Evolutionary conservation across 1,140 invertebrate genomes (phyloP).

Genomic region (Saccostrea cuccullata): DNA sequence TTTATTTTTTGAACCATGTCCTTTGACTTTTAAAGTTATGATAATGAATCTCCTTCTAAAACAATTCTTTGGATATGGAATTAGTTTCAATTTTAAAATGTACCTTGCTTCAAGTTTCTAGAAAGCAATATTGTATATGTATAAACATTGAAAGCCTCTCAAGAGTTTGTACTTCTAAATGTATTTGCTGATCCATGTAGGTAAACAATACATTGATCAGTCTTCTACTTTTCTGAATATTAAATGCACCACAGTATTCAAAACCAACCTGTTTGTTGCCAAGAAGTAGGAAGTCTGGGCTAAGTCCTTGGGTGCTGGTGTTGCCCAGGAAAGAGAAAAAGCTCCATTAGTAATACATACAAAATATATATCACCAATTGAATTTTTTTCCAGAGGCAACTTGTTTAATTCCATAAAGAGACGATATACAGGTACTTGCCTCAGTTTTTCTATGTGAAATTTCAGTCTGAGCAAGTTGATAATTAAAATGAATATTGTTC

Average conservation of each 20-base stretch:
- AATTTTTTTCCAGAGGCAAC: constrained; percentile 25
- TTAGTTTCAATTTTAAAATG: too few species aligned
- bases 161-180: not conserved
- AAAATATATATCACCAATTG: constrained; percentile 29
- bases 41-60: too few species aligned
- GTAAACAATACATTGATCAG: not conserved
- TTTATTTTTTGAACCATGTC: too few species aligned
- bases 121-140: too few species aligned
- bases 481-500: not conserved
- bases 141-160: not conserved
- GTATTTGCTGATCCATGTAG: not conserved
- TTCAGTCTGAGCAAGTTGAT: not conserved
- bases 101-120: too few species aligned
- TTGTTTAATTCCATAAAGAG: not conserved
- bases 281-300: constrained; percentile 98
- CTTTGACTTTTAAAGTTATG: too few species aligned
- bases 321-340: constrained; percentile 27
- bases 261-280: constrained; percentile 93
- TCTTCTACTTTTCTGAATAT: not conserved
- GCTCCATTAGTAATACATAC: constrained; percentile 23
- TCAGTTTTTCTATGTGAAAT: not conserved
- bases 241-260: constrained; percentile 11
- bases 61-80: too few species aligned
- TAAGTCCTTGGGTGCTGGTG: constrained; percentile 93
- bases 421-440: not conserved